A percentile compares a stretch with the other conserved stretches of the same genome.
Conservation (phyloP, 2,113 vertebrate species). For the Alethe diademata region DNA sequence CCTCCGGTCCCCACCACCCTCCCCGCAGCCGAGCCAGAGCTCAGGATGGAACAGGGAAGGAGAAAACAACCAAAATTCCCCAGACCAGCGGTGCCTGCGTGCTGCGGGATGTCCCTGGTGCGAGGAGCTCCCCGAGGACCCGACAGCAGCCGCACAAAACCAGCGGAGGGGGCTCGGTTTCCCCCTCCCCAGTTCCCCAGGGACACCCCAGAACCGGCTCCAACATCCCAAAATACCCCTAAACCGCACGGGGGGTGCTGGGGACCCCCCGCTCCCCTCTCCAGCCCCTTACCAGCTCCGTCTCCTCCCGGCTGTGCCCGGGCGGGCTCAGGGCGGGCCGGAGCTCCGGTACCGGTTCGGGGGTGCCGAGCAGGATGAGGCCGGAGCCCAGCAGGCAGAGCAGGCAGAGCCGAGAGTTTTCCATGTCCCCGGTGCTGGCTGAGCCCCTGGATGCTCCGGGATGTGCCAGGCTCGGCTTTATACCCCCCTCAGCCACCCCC, state of each 20-base stretch:
- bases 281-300: neutral
- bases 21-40: neutral
- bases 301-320: neutral
- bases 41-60: neutral
- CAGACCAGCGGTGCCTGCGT: neutral
- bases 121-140: no score
- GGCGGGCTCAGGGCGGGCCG: neutral
- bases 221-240: neutral
- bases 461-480: no score
- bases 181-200: neutral
- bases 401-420: neutral
- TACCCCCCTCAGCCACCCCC: no score
- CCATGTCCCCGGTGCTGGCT: neutral
- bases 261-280: neutral
- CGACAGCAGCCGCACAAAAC: neutral
- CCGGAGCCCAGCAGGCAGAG: neutral
- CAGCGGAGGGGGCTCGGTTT: accelerated
- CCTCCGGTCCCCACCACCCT: neutral
- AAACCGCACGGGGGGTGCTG: accelerated
- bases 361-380: neutral
- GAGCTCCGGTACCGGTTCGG: neutral
- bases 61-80: neutral
- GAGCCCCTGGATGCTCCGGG: no score
- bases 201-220: neutral
- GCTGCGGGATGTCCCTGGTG: accelerated